Percentiles rank a stretch among this genome's conserved stretches.
Evolutionary conservation across 2,797 vertebrate genomes (phyloP).

Genomic region (Masticophis lateralis): DNA sequence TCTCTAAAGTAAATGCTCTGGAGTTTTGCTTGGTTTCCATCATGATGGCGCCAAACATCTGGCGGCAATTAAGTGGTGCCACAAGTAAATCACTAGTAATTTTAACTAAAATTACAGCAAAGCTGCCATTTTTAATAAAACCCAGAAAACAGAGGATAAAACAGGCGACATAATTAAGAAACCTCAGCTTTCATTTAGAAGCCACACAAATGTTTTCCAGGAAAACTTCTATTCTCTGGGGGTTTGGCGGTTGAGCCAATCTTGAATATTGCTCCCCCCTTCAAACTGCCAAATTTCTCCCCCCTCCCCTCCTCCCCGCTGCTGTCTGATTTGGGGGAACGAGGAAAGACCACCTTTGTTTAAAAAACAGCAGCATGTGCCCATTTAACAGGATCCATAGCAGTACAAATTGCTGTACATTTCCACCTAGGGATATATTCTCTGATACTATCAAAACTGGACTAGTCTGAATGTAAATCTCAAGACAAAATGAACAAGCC

Average conservation of each 20-base stretch:
- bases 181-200: not conserved
- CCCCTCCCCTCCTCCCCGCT: too few species aligned
- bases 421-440: not conserved
- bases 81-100: not conserved
- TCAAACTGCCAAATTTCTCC: not conserved
- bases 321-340: not conserved
- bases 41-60: rapidly evolving
- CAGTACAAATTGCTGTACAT: not conserved
- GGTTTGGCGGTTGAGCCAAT: not conserved
- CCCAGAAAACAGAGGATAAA: not conserved
- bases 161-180: not conserved
- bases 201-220: not conserved
- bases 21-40: rapidly evolving
- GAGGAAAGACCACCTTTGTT: not conserved
- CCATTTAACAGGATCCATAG: not conserved
- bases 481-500: not conserved
- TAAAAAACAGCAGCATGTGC: not conserved
- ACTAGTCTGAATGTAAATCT: not conserved
- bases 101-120: not conserved
- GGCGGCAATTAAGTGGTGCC: rapidly evolving
- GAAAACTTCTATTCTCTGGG: not conserved
- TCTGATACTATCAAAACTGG: not conserved
- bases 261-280: not conserved
- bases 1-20: not conserved
- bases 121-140: not conserved